These are phyloP conservation scores for Drosophila incognita DNA, from an alignment of 2,888 invertebrate genomes.

Conservation along the genomic window DNA sequence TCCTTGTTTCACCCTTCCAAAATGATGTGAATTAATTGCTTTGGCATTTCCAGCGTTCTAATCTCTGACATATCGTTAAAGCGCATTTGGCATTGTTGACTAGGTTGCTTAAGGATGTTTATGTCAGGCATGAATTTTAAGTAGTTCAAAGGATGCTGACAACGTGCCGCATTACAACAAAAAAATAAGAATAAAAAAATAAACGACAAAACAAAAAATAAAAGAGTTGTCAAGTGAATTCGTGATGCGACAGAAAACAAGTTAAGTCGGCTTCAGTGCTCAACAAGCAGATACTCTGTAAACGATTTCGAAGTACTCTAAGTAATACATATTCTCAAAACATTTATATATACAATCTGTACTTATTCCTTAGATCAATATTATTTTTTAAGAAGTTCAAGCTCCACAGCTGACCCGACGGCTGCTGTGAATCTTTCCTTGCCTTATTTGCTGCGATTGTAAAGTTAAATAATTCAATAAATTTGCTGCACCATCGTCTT, in stretches of 20 bases:
- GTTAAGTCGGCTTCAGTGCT: accelerated
- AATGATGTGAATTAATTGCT: constrained; percentile 67
- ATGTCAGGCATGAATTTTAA: constrained; percentile 78
- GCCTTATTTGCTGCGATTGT: not conserved
- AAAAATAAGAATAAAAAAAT: not conserved
- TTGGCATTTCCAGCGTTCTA: constrained; percentile 55
- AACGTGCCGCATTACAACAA: constrained; percentile 37
- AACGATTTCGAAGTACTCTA: not conserved
- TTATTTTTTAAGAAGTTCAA: not conserved
- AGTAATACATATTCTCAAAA: no score
- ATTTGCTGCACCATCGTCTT: no score
- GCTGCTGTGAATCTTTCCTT: not conserved
- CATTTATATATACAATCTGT: not conserved
- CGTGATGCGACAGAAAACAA: constrained; percentile 62
- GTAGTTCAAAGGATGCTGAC: constrained; percentile 65
- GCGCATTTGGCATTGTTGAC: constrained; percentile 68
- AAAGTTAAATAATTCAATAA: not conserved
- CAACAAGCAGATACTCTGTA: constrained; percentile 8
- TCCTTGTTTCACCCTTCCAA: not conserved
- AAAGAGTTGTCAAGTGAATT: constrained; percentile 79
- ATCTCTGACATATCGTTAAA: constrained; percentile 78
- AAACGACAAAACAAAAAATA: constrained; percentile 33
- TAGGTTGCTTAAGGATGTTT: constrained; percentile 75
- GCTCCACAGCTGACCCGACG: not conserved
- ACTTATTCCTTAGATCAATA: not conserved